Evolutionary conservation across 2,888 invertebrate species (phyloP), one percentile per base, ranked within the genome.

Genomic region (Agrotis ipsilon): DNA sequence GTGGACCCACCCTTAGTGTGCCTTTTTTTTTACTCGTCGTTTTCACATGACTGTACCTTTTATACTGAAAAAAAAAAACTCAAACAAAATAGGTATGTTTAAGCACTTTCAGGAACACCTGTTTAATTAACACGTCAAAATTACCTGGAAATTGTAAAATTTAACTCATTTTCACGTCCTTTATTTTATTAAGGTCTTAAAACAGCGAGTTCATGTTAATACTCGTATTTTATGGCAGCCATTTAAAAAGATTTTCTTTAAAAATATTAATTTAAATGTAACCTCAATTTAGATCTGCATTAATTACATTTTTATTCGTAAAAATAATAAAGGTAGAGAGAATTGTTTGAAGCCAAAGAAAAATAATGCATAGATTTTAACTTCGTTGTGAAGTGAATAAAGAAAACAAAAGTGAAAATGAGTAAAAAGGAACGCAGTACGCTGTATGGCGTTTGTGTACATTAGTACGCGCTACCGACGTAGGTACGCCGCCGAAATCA

Each of bases 191-290:
- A 18, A 19, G n/a, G 11, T 32, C 27, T 45, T 1, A 32, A 68
- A 68, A 54, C 7, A 68, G 13, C 13, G 18, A 51, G 51, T 18
- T 32, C 9, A 46, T 21, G 51, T 18, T 32, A 6, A 46, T 21
- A 16, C 68, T 32, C 21, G 68, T 54, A 39, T 68, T 54, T 68
- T 54, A 54, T 68, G 21, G 11, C 13, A 16, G n/a, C 32, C 45
- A 16, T 27, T 39, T 46, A 39, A 68, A 54, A 46, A 45, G 4
- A n/a, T n/a, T 21, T 18, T 4, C 21, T 54, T 21, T 14, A 27
- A 32, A 46, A 68, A 46, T 39, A 4, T 24, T 54, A 24, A 54
- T 54, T 68, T 27, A 43, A 48, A 55, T 19, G 43, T 27, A 68
- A 43, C 18, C 18, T 18, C 18, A 43, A 43, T 48, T 18, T 69